Conservation (phyloP, 2,888 invertebrate species). For the Machimus atricapillus region DNA sequence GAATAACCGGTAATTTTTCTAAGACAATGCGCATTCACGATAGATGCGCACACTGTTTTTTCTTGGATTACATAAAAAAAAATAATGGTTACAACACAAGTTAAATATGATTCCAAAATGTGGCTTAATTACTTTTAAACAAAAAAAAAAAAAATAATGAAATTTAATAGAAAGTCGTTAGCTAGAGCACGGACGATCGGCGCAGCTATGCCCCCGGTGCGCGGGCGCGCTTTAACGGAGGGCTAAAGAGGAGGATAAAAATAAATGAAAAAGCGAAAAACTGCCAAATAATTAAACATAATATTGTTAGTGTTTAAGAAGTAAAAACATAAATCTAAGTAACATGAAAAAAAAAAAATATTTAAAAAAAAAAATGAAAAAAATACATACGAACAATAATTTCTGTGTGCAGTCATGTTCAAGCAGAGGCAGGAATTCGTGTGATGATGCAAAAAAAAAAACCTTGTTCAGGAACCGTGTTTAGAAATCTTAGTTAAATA, state of each 20-base stretch:
- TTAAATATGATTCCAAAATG: slow-evolving; percentile 36
- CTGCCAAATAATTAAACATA: slow-evolving; percentile 40
- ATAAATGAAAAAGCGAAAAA: slow-evolving; percentile 28
- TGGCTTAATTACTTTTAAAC: slow-evolving; percentile 32
- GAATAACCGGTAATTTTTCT: slow-evolving; percentile 12
- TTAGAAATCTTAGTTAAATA: not conserved
- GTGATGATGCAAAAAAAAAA: slow-evolving; percentile 9
- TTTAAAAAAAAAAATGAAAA: not conserved
- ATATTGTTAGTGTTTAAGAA: slow-evolving; percentile 15
- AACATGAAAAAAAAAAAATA: slow-evolving; percentile 1
- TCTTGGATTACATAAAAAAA: not conserved
- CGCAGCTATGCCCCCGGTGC: not conserved
- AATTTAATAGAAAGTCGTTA: slow-evolving; percentile 6
- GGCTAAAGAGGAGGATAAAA: not conserved
- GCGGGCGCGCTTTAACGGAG: not conserved
- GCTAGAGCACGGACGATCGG: not conserved
- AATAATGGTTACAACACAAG: slow-evolving; percentile 9
- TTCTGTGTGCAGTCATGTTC: slow-evolving; percentile 30
- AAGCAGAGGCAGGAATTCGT: slow-evolving; percentile 8
- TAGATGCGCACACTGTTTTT: slow-evolving; percentile 13
- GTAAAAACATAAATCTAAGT: slow-evolving; percentile 19
- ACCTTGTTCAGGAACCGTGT: slow-evolving; percentile 17
- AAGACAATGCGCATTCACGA: slow-evolving; percentile 7
- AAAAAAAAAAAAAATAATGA: slow-evolving; percentile 1
- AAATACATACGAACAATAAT: slow-evolving; percentile 28